phyloP scores from a whole-genome alignment of 2,797 vertebrate genomes.

The Darevskia nairensis region DNA sequence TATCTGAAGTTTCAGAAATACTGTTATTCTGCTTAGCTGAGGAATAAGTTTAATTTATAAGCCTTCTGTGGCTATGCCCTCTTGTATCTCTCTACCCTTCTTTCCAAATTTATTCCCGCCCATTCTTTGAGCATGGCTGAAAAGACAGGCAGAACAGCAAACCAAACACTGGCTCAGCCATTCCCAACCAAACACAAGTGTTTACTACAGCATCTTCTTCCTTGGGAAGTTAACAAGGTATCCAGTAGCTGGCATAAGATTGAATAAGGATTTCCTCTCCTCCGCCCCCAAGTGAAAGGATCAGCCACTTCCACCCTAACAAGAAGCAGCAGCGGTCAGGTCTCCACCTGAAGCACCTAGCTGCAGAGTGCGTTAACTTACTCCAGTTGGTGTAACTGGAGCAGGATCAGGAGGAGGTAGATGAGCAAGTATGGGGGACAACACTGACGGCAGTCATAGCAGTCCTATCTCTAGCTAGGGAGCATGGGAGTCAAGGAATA shows the following conservation, averaged over 20 bases:
- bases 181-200: neutral
- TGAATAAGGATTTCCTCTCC: neutral
- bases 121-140: neutral
- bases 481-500: too few species aligned
- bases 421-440: neutral
- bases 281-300: too few species aligned
- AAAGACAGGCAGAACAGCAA: neutral
- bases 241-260: neutral
- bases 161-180: neutral
- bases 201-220: neutral
- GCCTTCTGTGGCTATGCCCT: too few species aligned
- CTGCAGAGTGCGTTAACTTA: neutral
- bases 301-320: neutral
- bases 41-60: neutral
- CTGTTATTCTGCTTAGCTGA: neutral
- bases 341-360: neutral
- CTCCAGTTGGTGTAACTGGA: neutral
- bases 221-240: neutral
- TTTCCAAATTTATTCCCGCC: neutral
- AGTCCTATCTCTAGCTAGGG: too few species aligned
- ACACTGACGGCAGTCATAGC: neutral
- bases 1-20: neutral
- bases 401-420: neutral
- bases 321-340: neutral
- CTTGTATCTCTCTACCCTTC: neutral